phyloP scores from a whole-genome alignment of 2,797 vertebrate species.

The Eulemur albifrons region DNA sequence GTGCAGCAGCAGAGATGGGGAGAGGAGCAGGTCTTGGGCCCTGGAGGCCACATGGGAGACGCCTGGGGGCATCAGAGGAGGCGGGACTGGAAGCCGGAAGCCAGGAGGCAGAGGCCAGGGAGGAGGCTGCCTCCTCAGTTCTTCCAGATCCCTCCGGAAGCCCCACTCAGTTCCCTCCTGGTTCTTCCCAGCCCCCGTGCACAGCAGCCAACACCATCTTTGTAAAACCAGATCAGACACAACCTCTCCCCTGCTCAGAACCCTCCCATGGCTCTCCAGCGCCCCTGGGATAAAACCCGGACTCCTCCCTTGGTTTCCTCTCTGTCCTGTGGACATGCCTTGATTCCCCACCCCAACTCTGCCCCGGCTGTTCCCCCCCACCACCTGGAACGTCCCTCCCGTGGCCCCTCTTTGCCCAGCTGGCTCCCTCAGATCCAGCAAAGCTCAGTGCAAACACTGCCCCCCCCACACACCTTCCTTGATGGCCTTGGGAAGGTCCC shows the following conservation, averaged over 20 bases:
- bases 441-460: neutral
- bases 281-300: neutral
- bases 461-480: neutral
- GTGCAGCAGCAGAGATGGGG: accelerated
- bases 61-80: accelerated
- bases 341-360: neutral
- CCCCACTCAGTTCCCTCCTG: neutral
- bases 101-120: neutral
- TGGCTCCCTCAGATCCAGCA: neutral
- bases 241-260: neutral
- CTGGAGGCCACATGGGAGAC: accelerated
- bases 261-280: neutral
- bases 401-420: neutral
- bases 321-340: neutral
- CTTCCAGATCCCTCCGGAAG: neutral
- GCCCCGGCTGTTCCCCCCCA: neutral
- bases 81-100: neutral
- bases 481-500: neutral
- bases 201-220: neutral
- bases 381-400: neutral
- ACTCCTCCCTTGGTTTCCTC: neutral
- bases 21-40: no score
- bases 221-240: neutral
- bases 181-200: neutral
- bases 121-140: neutral